Evolutionary conservation across 2,888 invertebrate genomes (phyloP).

Genomic region (Euspilapteryx auroguttella): DNA sequence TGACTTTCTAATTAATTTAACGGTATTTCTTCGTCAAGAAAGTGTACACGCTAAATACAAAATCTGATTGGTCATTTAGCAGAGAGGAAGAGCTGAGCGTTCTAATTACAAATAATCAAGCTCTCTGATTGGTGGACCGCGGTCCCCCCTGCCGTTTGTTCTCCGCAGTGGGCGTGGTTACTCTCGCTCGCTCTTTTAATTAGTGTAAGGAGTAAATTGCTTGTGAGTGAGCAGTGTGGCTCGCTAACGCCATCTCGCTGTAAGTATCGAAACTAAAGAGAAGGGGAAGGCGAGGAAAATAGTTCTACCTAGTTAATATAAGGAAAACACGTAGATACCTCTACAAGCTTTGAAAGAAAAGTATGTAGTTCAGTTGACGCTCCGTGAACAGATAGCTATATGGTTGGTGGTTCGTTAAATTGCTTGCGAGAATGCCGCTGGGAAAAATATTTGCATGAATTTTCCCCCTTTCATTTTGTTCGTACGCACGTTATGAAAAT

Average conservation of each 20-base stretch:
- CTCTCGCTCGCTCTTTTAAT: constrained; percentile 59
- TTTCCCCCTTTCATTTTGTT: too few relatives aligned
- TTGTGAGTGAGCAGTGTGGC: constrained; percentile 47
- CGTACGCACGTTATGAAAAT: too few relatives aligned
- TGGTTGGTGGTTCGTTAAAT: constrained; percentile 24
- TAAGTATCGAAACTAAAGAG: constrained; percentile 45
- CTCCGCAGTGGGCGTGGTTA: constrained; percentile 46
- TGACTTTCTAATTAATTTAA: constrained; percentile 11
- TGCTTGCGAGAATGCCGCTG: constrained; percentile 21
- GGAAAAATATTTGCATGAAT: too few relatives aligned
- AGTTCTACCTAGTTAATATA: constrained; percentile 53
- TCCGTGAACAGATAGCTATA: constrained; percentile 33
- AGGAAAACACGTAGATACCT: constrained; percentile 59
- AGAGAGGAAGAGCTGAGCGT: constrained; percentile 42
- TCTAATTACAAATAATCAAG: constrained; percentile 64
- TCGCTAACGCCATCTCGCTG: constrained; percentile 51
- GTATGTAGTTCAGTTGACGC: constrained; percentile 47
- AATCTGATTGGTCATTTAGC: constrained; percentile 53
- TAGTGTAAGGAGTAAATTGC: constrained; percentile 63
- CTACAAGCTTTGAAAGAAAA: constrained; percentile 43
- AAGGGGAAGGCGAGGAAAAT: constrained; percentile 31
- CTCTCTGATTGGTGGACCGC: constrained; percentile 34
- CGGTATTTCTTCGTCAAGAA: constrained; percentile 24
- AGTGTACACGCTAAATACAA: constrained; percentile 37
- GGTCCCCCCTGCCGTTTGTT: constrained; percentile 55